Evolutionary conservation across 2,797 vertebrate species (phyloP), one percentile per base, ranked within the genome.

Genomic region (Pipistrellus nathusii): DNA sequence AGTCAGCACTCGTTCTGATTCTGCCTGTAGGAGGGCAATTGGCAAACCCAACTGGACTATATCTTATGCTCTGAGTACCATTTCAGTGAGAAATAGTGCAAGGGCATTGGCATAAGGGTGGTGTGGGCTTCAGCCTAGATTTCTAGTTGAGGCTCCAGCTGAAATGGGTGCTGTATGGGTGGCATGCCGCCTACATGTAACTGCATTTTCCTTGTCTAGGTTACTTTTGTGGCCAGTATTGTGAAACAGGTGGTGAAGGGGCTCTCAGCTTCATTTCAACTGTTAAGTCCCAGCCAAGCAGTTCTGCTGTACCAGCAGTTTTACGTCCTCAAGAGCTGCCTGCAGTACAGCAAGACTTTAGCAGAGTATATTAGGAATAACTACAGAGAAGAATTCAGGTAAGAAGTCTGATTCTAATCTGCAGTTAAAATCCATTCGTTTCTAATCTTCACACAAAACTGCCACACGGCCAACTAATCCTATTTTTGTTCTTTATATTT

Each of bases 371-470:
- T 99, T 17, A 97, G 95, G 6, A 97, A 96, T 0, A 89, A 98
- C 91, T 97, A 98, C 96, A 96, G 95, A 25, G 98, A 99, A 92
- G 98, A 99, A 97, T 99, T 99, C 98, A 98, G 98, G 99, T 99
- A 83, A 96, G 96, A 78, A 38, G 30, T 46, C 64, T 14, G 20
- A 13, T 8, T 51, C 41, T 44, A 25, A 66, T 30, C 66, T 71
- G 35, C 35, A 59, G 27, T 30, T 38, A 77, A 35, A 73, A 85
- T 18, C 25, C 4, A 57, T 66, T 75, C 12, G 6, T 35, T 88
- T 73, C 75, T 92, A 57, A 75, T 86, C 55, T 75, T 85, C 30
- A 48, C 20, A 30, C 86, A 69, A 35, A 59, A 48, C 32, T 51
- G 15, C 25, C 23, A 21, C 23, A 20, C 13, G 4, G 35, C 7